phyloP scores from a whole-genome alignment of 2,888 invertebrate species.

The Hyposoter didymator region DNA sequence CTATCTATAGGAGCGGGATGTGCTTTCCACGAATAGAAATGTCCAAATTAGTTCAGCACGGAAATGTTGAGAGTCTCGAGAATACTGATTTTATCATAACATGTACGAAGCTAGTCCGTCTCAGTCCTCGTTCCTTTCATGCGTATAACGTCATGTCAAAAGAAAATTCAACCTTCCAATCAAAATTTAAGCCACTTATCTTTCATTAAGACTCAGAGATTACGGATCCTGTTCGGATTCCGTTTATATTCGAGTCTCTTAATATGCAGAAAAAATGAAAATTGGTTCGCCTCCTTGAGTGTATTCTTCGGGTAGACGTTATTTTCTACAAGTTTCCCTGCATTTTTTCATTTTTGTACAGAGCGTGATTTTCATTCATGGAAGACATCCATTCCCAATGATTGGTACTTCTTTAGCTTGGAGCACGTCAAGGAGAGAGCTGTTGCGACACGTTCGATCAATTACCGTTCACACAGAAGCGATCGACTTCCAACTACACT shows the following conservation, averaged over 20 bases:
- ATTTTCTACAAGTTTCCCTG: not conserved
- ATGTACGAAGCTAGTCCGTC: not conserved
- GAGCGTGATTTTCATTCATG: not conserved
- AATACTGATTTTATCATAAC: slow-evolving; percentile 5
- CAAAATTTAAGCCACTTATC: not conserved
- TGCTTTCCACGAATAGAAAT: slow-evolving; percentile 55
- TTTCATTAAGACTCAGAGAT: not conserved
- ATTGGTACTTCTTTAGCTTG: slow-evolving; percentile 13
- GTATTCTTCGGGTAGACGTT: not conserved
- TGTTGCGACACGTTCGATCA: slow-evolving; percentile 64
- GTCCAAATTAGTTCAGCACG: slow-evolving; percentile 50
- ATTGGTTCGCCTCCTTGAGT: not conserved
- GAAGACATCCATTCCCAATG: not conserved
- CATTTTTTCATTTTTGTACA: not conserved
- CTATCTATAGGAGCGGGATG: slow-evolving; percentile 27
- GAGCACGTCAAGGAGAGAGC: slow-evolving; percentile 24
- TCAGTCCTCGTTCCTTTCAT: not conserved
- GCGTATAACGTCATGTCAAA: not conserved
- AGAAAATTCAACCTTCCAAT: not conserved
- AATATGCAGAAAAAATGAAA: not conserved
- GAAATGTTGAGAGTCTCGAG: slow-evolving; percentile 34
- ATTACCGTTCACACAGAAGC: slow-evolving; percentile 60
- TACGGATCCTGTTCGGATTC: not conserved
- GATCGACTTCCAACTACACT: slow-evolving; percentile 48
- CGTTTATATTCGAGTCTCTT: not conserved